Evolutionary conservation across 2,113 vertebrate genomes (phyloP), one percentile per base, ranked within the genome.

Genomic region (Macquaria australasica): DNA sequence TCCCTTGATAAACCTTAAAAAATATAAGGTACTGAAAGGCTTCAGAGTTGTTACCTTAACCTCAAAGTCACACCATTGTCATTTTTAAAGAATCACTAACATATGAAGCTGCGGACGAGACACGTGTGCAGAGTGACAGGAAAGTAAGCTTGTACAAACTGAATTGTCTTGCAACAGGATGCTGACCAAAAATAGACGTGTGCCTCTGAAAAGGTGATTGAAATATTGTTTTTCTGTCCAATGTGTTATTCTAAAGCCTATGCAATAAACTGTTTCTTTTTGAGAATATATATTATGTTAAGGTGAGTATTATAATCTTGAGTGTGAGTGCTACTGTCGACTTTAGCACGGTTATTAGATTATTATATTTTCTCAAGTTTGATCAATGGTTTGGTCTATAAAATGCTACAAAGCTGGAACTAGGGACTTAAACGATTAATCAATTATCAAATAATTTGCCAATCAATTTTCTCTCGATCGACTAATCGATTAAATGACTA

Each of bases 31-130:
- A n/a, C 25, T 48, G 53, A 82, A 63, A 87, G 51, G 53, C 56
- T 81, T 74, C 20, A 58, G 39, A 67, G 43, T n/a, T 79, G 69
- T 41, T 75, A 58, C 41, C 12, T 81, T 48, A 83, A 91, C 87
- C 85, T 87, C 80, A 90, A 77, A 86, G 73, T 93, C 88, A 88
- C 92, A 92, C 90, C 86, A 92, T 78, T 77, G 55, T 81, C 14
- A 81, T 74, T 88, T 84, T 72, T 39, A 75, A 72, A 78, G 48
- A 69, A 51, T 76, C 25, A 8, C 75, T 2, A 45, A 50, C 21
- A 21, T 34, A 4, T 20, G 5, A 45, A 39, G 53, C 28, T 66
- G 64, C 34, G 48, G 59, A 48, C 0, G 5, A 80, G 41, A 56
- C 2, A 16, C 1, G 1, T 25, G 34, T 68, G 68, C 73, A 79